Percentiles rank a stretch among this genome's conserved stretches.
Evolutionary conservation across 2,113 vertebrate species (phyloP).

Genomic region (Tonatia bakeri): DNA sequence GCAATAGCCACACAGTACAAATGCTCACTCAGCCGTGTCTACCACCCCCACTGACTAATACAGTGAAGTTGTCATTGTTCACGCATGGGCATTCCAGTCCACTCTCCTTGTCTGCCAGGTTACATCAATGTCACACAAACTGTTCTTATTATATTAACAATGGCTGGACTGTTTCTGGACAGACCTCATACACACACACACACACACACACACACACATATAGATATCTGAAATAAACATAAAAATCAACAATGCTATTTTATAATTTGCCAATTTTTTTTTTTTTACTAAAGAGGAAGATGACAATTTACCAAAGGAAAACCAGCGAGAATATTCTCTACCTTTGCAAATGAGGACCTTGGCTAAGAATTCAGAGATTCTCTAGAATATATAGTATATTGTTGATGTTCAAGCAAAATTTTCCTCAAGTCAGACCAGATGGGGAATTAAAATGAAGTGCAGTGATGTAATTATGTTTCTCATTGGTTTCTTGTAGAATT

Average conservation of each 20-base stretch:
- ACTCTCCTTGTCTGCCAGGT: too few relatives aligned
- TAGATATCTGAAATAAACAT: background rate
- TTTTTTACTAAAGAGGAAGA: background rate
- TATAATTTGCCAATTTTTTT: background rate
- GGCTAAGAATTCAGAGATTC: background rate
- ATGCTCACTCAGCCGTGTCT: too few relatives aligned
- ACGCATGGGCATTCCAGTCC: too few relatives aligned
- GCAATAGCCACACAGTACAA: too few relatives aligned
- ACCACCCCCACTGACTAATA: too few relatives aligned
- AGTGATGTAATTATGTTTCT: background rate
- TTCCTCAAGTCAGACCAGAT: background rate
- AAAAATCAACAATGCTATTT: background rate
- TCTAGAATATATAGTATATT: background rate
- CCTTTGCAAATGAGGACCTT: background rate
- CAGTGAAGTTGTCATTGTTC: too few relatives aligned
- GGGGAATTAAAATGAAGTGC: background rate
- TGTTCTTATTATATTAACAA: too few relatives aligned
- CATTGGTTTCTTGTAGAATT: background rate
- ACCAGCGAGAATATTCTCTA: background rate
- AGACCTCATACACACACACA: background rate
- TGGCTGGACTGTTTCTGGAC: too few relatives aligned
- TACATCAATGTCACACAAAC: too few relatives aligned
- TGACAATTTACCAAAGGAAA: background rate
- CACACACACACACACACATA: background rate
- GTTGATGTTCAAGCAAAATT: background rate